A percentile compares a stretch with the other conserved stretches of the same genome.
These are phyloP conservation scores for Mirza zaza DNA, from an alignment of 2,113 vertebrate species.

Conservation along the genomic window DNA sequence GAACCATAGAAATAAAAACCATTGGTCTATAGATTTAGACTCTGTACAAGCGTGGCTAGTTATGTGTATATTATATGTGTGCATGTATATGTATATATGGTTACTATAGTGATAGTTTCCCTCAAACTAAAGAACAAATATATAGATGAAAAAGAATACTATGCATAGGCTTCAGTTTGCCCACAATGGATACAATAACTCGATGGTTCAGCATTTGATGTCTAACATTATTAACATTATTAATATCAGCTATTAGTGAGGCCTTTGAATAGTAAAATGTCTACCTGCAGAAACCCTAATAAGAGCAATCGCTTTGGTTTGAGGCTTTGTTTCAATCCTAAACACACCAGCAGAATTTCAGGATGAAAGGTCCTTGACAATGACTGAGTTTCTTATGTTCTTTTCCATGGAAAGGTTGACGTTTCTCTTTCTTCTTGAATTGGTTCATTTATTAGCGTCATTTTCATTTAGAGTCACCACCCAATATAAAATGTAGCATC, in stretches of 20 bases:
- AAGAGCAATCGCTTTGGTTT: not conserved
- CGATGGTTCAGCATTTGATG: not conserved
- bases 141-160: not conserved
- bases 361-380: not conserved
- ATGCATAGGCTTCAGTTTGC: not conserved
- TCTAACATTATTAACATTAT: not conserved
- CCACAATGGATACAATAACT: not conserved
- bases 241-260: not conserved
- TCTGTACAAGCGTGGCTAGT: not conserved
- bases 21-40: not conserved
- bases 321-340: conserved; percentile 11
- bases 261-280: conserved; percentile 30
- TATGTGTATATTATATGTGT: not conserved
- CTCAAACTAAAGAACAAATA: not conserved
- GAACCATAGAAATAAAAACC: not conserved
- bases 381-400: not conserved
- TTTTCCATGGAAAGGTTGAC: not conserved
- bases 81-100: not conserved
- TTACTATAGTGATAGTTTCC: not conserved
- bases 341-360: conserved; percentile 26
- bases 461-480: conserved; percentile 58
- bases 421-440: conserved; percentile 54
- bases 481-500: conserved; percentile 27
- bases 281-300: not conserved
- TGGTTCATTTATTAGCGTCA: conserved; percentile 59